Percentiles rank a stretch among this genome's conserved stretches.
These are phyloP conservation scores for Tetranychus piercei DNA, from an alignment of 2,888 invertebrate genomes.

Conservation along the genomic window DNA sequence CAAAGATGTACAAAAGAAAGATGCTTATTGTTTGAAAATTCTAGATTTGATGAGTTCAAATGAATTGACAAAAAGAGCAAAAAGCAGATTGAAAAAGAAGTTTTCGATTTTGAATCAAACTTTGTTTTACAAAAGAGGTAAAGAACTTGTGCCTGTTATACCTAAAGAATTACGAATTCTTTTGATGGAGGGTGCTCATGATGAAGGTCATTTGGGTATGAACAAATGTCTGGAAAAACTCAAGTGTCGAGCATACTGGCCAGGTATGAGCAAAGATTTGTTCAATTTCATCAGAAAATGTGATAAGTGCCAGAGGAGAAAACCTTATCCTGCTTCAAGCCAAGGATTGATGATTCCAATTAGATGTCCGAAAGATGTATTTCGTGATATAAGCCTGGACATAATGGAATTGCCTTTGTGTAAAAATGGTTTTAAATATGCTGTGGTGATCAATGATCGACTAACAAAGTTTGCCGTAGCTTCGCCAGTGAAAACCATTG, in stretches of 20 bases:
- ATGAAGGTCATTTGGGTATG: background rate
- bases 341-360: background rate
- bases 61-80: background rate
- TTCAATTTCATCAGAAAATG: background rate
- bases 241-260: background rate
- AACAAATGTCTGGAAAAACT: background rate
- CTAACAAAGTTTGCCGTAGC: background rate
- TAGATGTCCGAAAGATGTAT: background rate
- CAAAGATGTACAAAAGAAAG: background rate
- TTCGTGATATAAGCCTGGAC: background rate
- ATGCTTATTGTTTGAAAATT: background rate
- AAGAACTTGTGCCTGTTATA: background rate
- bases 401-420: background rate
- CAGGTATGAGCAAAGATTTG: background rate
- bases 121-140: background rate
- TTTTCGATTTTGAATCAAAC: background rate
- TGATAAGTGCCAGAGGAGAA: background rate
- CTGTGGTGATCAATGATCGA: background rate
- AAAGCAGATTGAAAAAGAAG: background rate
- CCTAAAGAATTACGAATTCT: background rate
- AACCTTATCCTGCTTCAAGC: background rate
- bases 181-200: background rate
- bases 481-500: background rate
- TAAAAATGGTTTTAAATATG: background rate
- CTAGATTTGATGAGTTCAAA: too few relatives aligned